These are phyloP conservation scores for Scortum barcoo DNA, from an alignment of 2,113 vertebrate genomes.

Conservation along the genomic window DNA sequence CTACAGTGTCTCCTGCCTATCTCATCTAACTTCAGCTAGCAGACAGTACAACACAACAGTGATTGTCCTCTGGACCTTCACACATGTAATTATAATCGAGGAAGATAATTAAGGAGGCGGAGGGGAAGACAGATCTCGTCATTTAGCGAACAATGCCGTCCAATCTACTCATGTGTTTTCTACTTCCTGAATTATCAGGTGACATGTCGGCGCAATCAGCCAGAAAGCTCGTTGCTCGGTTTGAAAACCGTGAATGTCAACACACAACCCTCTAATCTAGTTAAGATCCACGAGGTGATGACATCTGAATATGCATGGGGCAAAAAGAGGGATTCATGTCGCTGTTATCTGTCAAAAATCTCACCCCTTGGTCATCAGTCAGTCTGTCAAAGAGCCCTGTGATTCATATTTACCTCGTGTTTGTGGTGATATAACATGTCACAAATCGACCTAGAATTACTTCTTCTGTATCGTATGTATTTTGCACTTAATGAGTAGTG, in stretches of 20 bases:
- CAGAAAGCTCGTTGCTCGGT: conserved; percentile 29
- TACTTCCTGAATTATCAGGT: conserved; percentile 74
- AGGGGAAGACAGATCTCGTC: conserved; percentile 77
- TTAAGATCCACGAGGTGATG: conserved; percentile 54
- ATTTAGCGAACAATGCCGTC: conserved; percentile 79
- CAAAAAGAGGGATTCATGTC: conserved; percentile 26
- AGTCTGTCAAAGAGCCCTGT: background rate
- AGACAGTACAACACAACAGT: conserved; percentile 69
- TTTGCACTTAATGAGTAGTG: background rate
- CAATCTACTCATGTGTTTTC: conserved; percentile 76
- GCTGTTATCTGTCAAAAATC: conserved; percentile 20
- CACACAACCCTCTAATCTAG: conserved; percentile 73
- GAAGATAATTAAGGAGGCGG: conserved; percentile 81
- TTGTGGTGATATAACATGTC: conserved; percentile 7
- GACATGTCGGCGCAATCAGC: conserved; percentile 79
- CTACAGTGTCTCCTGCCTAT: conserved; percentile 52
- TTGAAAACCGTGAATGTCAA: conserved; percentile 72
- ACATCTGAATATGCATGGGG: conserved; percentile 49
- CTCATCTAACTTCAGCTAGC: conserved; percentile 58
- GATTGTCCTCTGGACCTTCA: conserved; percentile 78
- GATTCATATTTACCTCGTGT: background rate
- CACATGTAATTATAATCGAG: conserved; percentile 80
- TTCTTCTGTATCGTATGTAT: background rate
- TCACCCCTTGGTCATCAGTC: conserved; percentile 19
- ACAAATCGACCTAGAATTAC: background rate